Conservation (phyloP, 2,113 vertebrate genomes). For the Cephalopterus ornatus region DNA sequence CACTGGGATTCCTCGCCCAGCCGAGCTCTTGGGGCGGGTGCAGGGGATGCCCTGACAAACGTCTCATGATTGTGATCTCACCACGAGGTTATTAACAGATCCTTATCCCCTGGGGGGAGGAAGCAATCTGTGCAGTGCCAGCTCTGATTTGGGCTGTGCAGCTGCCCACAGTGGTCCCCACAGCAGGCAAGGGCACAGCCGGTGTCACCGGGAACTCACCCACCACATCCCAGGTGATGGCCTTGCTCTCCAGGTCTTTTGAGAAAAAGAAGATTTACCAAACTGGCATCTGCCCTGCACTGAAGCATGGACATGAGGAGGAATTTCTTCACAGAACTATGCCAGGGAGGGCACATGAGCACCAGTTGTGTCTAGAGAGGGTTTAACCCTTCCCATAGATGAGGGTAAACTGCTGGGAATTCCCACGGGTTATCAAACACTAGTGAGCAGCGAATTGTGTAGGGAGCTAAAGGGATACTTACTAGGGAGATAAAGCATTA, state of each 20-base stretch:
- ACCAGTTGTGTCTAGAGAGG: background rate
- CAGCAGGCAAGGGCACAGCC: background rate
- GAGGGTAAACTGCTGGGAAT: background rate
- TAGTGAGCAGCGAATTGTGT: rapidly evolving
- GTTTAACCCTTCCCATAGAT: background rate
- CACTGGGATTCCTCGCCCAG: background rate
- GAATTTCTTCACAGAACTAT: background rate
- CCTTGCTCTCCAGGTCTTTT: background rate
- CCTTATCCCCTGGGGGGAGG: background rate
- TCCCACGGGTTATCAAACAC: background rate
- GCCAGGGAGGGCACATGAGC: rapidly evolving
- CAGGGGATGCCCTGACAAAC: constrained; percentile 30
- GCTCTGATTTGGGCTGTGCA: background rate
- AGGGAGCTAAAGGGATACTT: background rate
- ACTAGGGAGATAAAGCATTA: background rate
- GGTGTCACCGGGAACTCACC: background rate
- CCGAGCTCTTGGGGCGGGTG: background rate
- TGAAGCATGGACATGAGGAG: background rate
- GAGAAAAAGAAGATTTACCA: background rate
- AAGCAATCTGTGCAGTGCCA: background rate
- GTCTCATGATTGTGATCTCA: constrained; percentile 14
- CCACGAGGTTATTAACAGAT: constrained; percentile 19
- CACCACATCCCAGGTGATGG: rapidly evolving
- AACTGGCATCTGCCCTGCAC: background rate
- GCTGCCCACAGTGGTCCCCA: background rate